Evolutionary conservation across 2,113 vertebrate genomes (phyloP).

Genomic region (Corythornis cristatus): DNA sequence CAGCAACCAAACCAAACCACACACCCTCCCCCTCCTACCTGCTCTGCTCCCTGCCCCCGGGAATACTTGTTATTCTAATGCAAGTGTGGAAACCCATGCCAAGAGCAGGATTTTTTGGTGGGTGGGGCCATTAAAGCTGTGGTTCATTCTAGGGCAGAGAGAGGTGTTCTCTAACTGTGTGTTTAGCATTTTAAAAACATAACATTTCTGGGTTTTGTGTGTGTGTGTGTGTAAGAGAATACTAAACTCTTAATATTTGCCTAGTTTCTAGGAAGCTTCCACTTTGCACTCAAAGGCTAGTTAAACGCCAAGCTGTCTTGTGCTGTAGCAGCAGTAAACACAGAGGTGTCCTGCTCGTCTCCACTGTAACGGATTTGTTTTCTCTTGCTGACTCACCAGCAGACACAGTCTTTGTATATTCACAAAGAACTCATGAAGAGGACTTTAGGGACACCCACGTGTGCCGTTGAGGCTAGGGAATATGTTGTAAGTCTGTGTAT

Average conservation of each 20-base stretch:
- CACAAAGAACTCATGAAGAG: constrained; percentile 98
- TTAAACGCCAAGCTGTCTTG: background rate
- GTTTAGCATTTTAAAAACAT: background rate
- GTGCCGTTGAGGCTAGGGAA: constrained; percentile 95
- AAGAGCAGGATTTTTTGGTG: background rate
- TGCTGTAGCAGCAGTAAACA: constrained; percentile 50
- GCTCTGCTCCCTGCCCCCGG: background rate
- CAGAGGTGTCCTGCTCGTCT: background rate
- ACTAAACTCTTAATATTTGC: background rate
- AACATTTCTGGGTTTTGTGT: background rate
- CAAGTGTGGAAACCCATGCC: background rate
- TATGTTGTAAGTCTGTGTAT: constrained; percentile 92
- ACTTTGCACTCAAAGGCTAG: background rate
- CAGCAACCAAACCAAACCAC: background rate
- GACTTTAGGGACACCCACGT: constrained; percentile 94
- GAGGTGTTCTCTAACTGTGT: background rate
- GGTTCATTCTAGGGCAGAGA: background rate
- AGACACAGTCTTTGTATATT: constrained; percentile 90
- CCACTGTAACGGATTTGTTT: constrained; percentile 79
- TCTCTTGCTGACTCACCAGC: constrained; percentile 84
- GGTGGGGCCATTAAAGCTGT: background rate
- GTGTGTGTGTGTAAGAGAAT: background rate
- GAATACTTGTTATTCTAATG: background rate
- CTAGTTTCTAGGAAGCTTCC: background rate
- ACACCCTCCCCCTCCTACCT: background rate